A percentile compares a stretch with the other conserved stretches of the same genome.
Evolutionary conservation across 37 sponge, comb jelly and placozoan genomes (phyloP).

Genomic region (Beroe forskalii): DNA sequence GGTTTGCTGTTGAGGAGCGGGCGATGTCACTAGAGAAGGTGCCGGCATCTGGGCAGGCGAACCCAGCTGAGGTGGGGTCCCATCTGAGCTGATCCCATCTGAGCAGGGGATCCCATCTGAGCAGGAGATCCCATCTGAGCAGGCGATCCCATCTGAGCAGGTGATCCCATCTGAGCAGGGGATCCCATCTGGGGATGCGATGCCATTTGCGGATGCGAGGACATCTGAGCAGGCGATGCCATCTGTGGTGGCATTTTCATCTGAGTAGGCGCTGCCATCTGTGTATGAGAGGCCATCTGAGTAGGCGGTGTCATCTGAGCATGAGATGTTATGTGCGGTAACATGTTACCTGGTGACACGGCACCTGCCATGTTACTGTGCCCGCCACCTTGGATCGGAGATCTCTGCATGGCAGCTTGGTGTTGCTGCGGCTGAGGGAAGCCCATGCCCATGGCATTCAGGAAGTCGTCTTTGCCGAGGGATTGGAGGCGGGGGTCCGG

Average conservation of each 20-base stretch:
- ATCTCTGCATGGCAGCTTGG: not conserved
- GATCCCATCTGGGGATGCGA: not conserved
- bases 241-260: not conserved
- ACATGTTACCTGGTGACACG: not conserved
- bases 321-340: not conserved
- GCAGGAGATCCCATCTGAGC: not conserved
- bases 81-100: too few relatives aligned
- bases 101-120: not conserved
- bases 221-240: not conserved
- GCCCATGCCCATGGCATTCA: not conserved
- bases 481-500: not conserved
- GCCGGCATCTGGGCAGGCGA: not conserved
- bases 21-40: not conserved
- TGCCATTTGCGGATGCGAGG: not conserved
- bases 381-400: not conserved
- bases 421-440: conserved; percentile 33
- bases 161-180: not conserved
- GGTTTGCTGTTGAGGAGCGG: not conserved
- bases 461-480: not conserved
- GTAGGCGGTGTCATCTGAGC: not conserved
- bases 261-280: not conserved
- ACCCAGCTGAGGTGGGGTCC: not conserved
- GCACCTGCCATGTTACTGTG: not conserved
- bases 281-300: not conserved
- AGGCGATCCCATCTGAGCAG: not conserved